Evolutionary conservation across 2,113 vertebrate genomes (phyloP).

Genomic region (Procavia capensis): DNA sequence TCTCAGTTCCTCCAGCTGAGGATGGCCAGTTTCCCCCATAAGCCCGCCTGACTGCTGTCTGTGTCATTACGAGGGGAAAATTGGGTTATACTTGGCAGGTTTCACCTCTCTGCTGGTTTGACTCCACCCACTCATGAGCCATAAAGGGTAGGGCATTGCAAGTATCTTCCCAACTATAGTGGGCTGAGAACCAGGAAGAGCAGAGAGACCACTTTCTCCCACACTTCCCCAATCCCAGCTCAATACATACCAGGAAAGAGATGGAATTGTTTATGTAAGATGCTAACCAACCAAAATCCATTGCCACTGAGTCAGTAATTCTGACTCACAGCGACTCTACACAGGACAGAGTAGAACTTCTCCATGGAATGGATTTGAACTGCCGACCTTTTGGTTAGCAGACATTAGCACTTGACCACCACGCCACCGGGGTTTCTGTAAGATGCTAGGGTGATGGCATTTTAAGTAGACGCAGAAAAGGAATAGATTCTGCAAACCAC

Average conservation of each 20-base stretch:
- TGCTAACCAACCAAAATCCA: no score
- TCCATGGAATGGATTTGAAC: no score
- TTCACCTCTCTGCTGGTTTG: neutral
- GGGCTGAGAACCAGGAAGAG: neutral
- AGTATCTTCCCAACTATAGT: neutral
- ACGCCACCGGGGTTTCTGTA: no score
- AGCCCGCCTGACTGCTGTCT: neutral
- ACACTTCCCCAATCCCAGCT: accelerated
- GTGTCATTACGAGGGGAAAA: neutral
- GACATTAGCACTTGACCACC: no score
- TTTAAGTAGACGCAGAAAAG: neutral
- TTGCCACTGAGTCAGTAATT: no score
- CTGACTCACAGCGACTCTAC: no score
- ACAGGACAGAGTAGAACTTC: no score
- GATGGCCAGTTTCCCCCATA: neutral
- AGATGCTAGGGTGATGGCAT: neutral
- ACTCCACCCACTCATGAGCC: neutral
- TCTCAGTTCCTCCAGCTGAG: neutral
- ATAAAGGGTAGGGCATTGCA: neutral
- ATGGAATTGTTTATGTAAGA: neutral
- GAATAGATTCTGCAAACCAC: neutral
- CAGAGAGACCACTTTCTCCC: neutral
- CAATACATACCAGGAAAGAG: neutral
- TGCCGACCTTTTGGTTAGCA: no score
- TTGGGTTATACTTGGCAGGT: neutral